Percentiles rank a stretch among this genome's conserved stretches.
Evolutionary conservation across 2,797 vertebrate genomes (phyloP).

Genomic region (Danio jaintianensis): DNA sequence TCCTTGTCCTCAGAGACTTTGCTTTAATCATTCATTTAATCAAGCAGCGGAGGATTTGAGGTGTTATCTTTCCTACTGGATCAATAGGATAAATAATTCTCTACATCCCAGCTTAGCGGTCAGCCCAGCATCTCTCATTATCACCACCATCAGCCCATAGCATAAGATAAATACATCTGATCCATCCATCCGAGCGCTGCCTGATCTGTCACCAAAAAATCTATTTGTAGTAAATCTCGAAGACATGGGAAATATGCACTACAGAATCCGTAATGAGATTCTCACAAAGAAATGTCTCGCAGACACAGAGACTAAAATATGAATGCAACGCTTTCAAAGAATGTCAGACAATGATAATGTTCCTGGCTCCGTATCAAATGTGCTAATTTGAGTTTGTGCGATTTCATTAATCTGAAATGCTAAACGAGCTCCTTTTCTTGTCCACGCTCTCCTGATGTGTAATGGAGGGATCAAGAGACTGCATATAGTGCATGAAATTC

Average conservation of each 20-base stretch:
- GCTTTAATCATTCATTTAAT: slow-evolving; percentile 62
- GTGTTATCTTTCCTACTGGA: slow-evolving; percentile 56
- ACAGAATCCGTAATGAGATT: slow-evolving; percentile 48
- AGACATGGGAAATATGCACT: slow-evolving; percentile 46
- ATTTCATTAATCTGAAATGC: slow-evolving; percentile 33
- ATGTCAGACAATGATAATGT: slow-evolving; percentile 38
- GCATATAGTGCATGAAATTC: slow-evolving; percentile 31
- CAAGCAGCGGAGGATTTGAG: slow-evolving; percentile 53
- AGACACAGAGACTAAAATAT: slow-evolving; percentile 22
- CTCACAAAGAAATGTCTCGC: not conserved
- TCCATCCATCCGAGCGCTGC: slow-evolving; percentile 39
- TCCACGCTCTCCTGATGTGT: slow-evolving; percentile 11
- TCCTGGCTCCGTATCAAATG: slow-evolving; percentile 22
- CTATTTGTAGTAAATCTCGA: slow-evolving; percentile 51
- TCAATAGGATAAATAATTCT: slow-evolving; percentile 63
- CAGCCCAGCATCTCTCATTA: slow-evolving; percentile 48
- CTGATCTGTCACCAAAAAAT: slow-evolving; percentile 44
- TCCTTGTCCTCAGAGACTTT: slow-evolving; percentile 47
- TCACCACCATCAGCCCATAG: slow-evolving; percentile 51
- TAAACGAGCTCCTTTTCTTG: slow-evolving; percentile 36
- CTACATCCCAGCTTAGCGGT: slow-evolving; percentile 55
- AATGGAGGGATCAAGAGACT: slow-evolving; percentile 39
- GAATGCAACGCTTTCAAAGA: slow-evolving; percentile 36
- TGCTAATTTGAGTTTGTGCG: slow-evolving; percentile 33
- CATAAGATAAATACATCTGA: slow-evolving; percentile 55